Base-by-base conservation (phyloP, 2,888 invertebrate genomes). In the Argyra leucocephala region DNA sequence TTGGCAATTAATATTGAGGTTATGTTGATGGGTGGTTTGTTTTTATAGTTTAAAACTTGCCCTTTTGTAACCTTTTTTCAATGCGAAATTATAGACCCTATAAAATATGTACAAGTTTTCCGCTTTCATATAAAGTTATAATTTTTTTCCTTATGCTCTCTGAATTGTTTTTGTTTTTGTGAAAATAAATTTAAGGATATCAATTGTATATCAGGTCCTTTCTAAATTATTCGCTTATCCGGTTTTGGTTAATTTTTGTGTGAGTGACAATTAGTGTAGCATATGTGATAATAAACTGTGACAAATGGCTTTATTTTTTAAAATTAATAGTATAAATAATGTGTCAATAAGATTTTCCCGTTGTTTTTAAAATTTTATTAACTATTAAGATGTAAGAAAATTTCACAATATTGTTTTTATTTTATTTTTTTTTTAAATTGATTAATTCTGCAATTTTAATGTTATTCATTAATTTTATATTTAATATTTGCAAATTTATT, bases 201-300 rank as follows among this genome's bases (percentile, higher is more conserved):
- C 18, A 48, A 48, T 5, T 48, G 48, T 48, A 18, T 48, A 18
- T 18, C 3, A 31, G 18, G 18, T 18, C 2, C 18, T 48, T 6
- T 48, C 2, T 15, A 5, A 18, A 18, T 2, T 48, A 18, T 48
- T 48, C 18, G 15, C 18, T 48, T 48, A 48, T 48, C 48, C 48
- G n/a, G 15, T 15, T 48, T 48, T 18, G 48, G 48, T 48, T 18
- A 48, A 12, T 48, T 48, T 48, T 15, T 48, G 15, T 48, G 15
- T 23, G 22, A 67, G 63, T 64, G 67, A 69, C 72, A 76, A 77
- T 78, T 78, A 76, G n/a, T 59, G 72, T 74, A 79, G 75, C 78
- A 79, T 79, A 79, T 79, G 78, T 75, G 79, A 77, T 76, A 76
- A 77, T 79, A 79, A 79, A 77, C 78, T 76, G 72, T 77, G 77